phyloP scores from a whole-genome alignment of 2,797 vertebrate species.

The Hyperoplus immaculatus region DNA sequence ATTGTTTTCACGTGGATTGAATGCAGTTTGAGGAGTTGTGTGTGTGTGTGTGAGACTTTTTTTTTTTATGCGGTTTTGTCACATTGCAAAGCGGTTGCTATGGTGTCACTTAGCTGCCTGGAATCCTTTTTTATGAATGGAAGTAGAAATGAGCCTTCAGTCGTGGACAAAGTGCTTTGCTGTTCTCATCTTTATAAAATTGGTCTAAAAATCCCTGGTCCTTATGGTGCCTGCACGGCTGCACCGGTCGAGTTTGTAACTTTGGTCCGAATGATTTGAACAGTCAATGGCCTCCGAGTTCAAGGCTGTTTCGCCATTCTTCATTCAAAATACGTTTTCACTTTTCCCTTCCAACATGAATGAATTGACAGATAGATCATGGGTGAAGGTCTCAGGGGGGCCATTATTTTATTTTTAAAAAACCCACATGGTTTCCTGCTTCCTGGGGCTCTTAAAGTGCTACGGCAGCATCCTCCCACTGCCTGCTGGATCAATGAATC shows the following conservation, averaged over 20 bases:
- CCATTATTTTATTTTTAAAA: slow-evolving; percentile 45
- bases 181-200: neutral
- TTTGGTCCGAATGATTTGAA: slow-evolving; percentile 22
- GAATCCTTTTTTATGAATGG: slow-evolving; percentile 16
- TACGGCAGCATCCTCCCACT: slow-evolving; percentile 58
- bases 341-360: slow-evolving; percentile 22
- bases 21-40: slow-evolving; percentile 24
- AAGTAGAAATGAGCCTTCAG: slow-evolving; percentile 24
- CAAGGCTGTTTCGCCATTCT: slow-evolving; percentile 16
- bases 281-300: neutral
- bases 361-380: slow-evolving; percentile 45
- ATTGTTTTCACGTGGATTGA: slow-evolving; percentile 48
- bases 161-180: neutral
- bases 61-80: slow-evolving; percentile 40
- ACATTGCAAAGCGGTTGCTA: slow-evolving; percentile 45
- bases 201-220: too few relatives aligned
- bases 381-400: slow-evolving; percentile 52
- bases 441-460: slow-evolving; percentile 64
- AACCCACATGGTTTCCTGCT: slow-evolving; percentile 54
- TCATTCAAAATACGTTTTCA: slow-evolving; percentile 1
- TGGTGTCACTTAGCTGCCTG: slow-evolving; percentile 43
- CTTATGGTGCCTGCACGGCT: too few relatives aligned
- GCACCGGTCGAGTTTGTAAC: neutral
- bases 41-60: slow-evolving; percentile 17
- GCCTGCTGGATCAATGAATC: slow-evolving; percentile 71